Conservation (phyloP, 2,888 invertebrate species). For the Caenorhabditis panamensis region DNA sequence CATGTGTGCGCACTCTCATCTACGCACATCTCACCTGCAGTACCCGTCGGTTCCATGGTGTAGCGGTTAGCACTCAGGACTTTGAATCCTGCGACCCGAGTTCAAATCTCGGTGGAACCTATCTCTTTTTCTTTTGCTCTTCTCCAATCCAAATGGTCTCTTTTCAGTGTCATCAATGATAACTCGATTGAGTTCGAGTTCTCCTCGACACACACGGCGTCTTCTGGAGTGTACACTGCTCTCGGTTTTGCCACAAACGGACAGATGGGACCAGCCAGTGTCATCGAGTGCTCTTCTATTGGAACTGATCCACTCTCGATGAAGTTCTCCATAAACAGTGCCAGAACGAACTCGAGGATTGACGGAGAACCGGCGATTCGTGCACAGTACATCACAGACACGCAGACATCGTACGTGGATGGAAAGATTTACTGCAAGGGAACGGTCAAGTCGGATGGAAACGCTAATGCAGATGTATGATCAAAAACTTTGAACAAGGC, state of each 20-base stretch:
- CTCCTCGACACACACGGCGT: slow-evolving; percentile 28
- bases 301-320: slow-evolving; percentile 43
- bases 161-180: slow-evolving; percentile 46
- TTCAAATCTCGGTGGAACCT: slow-evolving; percentile 63
- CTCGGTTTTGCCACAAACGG: slow-evolving; percentile 57
- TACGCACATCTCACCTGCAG: background rate
- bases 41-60: slow-evolving; percentile 60
- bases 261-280: slow-evolving; percentile 59
- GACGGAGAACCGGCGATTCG: slow-evolving; percentile 47
- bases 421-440: slow-evolving; percentile 63
- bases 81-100: slow-evolving; percentile 70
- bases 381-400: slow-evolving; percentile 33
- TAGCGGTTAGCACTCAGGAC: slow-evolving; percentile 71
- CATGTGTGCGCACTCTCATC: background rate
- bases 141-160: no score
- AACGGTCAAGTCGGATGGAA: slow-evolving; percentile 52
- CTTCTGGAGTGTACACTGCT: slow-evolving; percentile 54
- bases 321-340: slow-evolving; percentile 64
- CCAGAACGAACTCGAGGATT: slow-evolving; percentile 52
- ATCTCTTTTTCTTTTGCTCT: slow-evolving; percentile 17
- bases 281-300: slow-evolving; percentile 66
- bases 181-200: slow-evolving; percentile 46
- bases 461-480: slow-evolving; percentile 21
- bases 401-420: slow-evolving; percentile 32
- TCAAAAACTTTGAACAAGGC: background rate